Evolutionary conservation across 2,113 vertebrate genomes (phyloP).

Genomic region (Tragelaphus buxtoni): DNA sequence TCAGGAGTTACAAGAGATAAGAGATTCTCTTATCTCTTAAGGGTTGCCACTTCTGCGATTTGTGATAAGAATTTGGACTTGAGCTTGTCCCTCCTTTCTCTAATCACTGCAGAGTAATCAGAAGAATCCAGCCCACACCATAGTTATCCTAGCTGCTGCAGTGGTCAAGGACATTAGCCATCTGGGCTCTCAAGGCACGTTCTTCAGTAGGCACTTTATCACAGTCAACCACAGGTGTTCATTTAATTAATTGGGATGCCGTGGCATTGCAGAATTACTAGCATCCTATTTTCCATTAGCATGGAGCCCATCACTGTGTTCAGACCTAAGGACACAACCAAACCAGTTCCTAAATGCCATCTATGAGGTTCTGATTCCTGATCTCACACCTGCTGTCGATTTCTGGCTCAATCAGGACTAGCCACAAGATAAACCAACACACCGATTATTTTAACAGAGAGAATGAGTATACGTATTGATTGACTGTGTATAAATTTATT

Average conservation of each 20-base stretch:
- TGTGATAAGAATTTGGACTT: not conserved
- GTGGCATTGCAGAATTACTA: not conserved
- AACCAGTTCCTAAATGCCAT: not conserved
- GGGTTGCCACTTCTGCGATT: not conserved
- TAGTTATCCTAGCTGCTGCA: accelerated
- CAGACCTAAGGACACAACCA: not conserved
- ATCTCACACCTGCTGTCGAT: not conserved
- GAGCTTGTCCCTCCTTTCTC: not conserved
- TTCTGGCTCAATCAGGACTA: not conserved
- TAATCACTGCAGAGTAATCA: not conserved
- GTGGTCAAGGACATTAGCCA: not conserved
- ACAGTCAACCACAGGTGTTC: not conserved
- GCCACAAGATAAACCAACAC: not conserved
- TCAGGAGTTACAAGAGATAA: not conserved
- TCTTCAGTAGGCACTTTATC: not conserved
- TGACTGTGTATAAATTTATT: not conserved
- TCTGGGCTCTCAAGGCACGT: not conserved
- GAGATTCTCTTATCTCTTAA: not conserved
- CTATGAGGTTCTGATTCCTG: not conserved
- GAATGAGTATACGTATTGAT: not conserved
- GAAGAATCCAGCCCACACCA: not conserved
- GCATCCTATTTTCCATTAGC: not conserved
- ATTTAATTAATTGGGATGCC: not conserved
- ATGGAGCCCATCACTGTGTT: not conserved
- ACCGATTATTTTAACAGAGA: not conserved